phyloP scores from a whole-genome alignment of 2,797 vertebrate species.

The Malacoctenus gilli region DNA sequence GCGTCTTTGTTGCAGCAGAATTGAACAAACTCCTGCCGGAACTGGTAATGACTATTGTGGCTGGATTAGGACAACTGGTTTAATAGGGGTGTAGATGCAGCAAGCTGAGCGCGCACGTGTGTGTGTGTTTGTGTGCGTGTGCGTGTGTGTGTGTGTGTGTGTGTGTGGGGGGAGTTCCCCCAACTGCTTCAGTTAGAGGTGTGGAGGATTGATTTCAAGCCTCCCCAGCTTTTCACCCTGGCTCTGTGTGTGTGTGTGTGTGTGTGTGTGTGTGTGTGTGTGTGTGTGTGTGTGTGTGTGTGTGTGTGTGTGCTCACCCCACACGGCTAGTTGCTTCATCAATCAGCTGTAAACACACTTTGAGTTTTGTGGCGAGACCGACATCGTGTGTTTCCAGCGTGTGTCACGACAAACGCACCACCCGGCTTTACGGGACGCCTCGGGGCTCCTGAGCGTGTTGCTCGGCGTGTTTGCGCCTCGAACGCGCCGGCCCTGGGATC shows the following conservation, averaged over 20 bases:
- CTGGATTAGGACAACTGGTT: slow-evolving; percentile 14
- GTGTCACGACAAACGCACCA: slow-evolving; percentile 15
- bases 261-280: not conserved
- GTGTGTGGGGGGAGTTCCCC: slow-evolving; percentile 30
- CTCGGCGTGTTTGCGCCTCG: slow-evolving; percentile 22
- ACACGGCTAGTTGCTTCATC: slow-evolving; percentile 43
- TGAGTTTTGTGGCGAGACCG: not conserved
- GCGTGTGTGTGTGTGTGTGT: slow-evolving; percentile 5
- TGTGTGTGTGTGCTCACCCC: slow-evolving; percentile 22
- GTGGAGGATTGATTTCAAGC: slow-evolving; percentile 55
- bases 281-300: not conserved
- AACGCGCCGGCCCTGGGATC: slow-evolving; percentile 49
- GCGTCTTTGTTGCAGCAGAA: no score
- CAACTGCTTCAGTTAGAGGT: slow-evolving; percentile 41
- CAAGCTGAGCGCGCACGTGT: slow-evolving; percentile 5
- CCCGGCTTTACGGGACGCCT: no score
- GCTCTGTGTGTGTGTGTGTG: not conserved
- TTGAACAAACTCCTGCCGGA: no score
- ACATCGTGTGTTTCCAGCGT: slow-evolving; percentile 11
- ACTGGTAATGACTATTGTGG: not conserved
- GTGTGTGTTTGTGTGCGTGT: not conserved
- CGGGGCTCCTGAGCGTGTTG: no score
- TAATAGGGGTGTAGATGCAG: slow-evolving; percentile 10
- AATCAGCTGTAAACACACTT: slow-evolving; percentile 18
- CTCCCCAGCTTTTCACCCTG: slow-evolving; percentile 33